These are phyloP conservation scores for Pyrrhosoma nymphula DNA, from an alignment of 2,888 invertebrate genomes.

Conservation along the genomic window DNA sequence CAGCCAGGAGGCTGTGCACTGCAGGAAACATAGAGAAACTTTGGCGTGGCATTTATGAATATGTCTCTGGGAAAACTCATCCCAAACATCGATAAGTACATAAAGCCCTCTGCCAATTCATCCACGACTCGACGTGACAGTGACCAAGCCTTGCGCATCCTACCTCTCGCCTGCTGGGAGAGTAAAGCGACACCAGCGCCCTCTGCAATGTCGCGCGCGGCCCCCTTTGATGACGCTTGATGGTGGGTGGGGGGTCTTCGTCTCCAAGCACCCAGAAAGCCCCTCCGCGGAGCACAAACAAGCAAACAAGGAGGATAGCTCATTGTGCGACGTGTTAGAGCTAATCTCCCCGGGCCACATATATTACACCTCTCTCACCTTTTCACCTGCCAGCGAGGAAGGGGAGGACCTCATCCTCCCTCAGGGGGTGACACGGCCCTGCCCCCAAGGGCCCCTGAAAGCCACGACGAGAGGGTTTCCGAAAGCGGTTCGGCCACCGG, in stretches of 20 bases:
- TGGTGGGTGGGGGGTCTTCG: not conserved
- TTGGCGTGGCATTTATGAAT: too few species aligned
- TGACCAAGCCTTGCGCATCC: too few species aligned
- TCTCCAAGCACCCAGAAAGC: not conserved
- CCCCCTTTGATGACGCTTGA: not conserved
- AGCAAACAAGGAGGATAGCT: constrained; percentile 23
- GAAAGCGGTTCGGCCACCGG: not conserved
- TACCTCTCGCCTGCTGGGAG: too few species aligned
- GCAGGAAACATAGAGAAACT: too few species aligned
- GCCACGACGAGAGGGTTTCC: not conserved
- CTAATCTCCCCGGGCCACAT: constrained; percentile 11
- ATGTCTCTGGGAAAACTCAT: too few species aligned
- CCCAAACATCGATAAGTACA: too few species aligned
- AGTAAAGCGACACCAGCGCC: too few species aligned
- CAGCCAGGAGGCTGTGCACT: too few species aligned
- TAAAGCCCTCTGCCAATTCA: too few species aligned
- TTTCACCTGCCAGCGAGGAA: constrained; percentile 16
- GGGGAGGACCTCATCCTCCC: too few species aligned
- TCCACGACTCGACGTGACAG: too few species aligned
- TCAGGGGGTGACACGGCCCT: not conserved
- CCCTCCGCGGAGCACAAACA: not conserved
- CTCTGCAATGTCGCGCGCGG: not conserved
- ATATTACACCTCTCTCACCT: not conserved
- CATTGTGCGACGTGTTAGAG: not conserved
- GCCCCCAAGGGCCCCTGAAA: not conserved